Evolutionary conservation across 1,140 invertebrate species (phyloP).

Genomic region (Drosophila subpulchrella): DNA sequence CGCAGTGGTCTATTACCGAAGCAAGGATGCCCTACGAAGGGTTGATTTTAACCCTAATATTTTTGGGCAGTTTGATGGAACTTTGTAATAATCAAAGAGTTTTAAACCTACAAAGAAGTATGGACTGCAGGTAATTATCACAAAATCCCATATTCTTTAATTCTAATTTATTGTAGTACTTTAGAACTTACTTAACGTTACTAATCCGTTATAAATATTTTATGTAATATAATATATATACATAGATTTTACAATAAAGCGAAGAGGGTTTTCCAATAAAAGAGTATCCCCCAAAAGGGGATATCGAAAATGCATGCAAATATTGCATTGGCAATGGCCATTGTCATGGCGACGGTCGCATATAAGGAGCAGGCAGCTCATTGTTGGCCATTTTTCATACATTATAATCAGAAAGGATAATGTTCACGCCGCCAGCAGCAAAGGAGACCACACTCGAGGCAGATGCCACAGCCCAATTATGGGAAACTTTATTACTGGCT

Average conservation of each 20-base stretch:
- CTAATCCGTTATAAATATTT: too few species aligned
- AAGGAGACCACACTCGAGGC: slow-evolving; percentile 28
- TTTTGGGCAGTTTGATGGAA: not conserved
- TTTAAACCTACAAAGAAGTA: too few species aligned
- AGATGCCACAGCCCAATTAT: slow-evolving; percentile 20
- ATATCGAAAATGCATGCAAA: slow-evolving; percentile 75
- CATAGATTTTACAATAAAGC: too few species aligned
- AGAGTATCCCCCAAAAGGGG: slow-evolving; percentile 6
- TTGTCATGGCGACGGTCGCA: slow-evolving; percentile 32
- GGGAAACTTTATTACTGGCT: slow-evolving; percentile 2
- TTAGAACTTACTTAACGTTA: too few species aligned
- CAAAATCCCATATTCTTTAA: too few species aligned
- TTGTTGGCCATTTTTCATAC: slow-evolving; percentile 69
- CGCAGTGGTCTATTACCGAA: not conserved
- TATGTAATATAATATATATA: too few species aligned
- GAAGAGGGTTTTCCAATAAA: too few species aligned
- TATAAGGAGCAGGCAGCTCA: slow-evolving; percentile 20
- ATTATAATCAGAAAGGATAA: slow-evolving; percentile 75
- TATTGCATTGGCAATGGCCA: slow-evolving; percentile 38
- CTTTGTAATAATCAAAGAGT: too few species aligned
- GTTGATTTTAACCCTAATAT: not conserved
- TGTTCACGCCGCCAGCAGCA: slow-evolving; percentile 55
- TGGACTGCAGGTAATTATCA: too few species aligned
- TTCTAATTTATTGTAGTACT: too few species aligned
- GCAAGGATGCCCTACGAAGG: not conserved